Conservation (phyloP, 2,113 vertebrate species). For the Prionailurus viverrinus region DNA sequence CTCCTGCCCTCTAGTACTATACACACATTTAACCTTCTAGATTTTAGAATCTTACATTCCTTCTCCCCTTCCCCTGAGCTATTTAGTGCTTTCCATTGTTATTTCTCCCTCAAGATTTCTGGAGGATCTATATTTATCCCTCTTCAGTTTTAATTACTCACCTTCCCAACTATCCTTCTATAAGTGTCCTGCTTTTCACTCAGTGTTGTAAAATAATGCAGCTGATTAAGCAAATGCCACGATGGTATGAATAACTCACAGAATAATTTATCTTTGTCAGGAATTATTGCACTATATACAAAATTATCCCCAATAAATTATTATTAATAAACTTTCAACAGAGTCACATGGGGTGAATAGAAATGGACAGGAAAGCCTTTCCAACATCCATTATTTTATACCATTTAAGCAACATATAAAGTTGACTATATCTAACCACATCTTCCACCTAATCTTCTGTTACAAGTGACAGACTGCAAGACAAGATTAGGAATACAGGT, state of each 20-base stretch:
- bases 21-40: not conserved
- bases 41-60: not conserved
- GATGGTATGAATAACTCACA: not conserved
- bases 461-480: not conserved
- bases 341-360: not conserved
- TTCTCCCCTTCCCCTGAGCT: not conserved
- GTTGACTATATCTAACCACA: not conserved
- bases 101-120: not conserved
- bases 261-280: not conserved
- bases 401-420: not conserved
- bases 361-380: not conserved
- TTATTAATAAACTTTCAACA: not conserved
- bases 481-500: constrained; percentile 4
- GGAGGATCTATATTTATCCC: not conserved
- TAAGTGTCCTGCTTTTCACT: not conserved
- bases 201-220: not conserved
- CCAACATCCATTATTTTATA: not conserved
- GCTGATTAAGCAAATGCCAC: not conserved
- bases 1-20: not conserved
- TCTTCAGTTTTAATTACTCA: not conserved
- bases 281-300: not conserved
- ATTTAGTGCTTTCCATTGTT: not conserved
- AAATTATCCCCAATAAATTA: constrained; percentile 19
- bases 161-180: not conserved
- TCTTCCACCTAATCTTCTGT: not conserved